These are phyloP conservation scores for Paraescarpia echinospica DNA, from an alignment of 1,140 invertebrate species.

Conservation along the genomic window DNA sequence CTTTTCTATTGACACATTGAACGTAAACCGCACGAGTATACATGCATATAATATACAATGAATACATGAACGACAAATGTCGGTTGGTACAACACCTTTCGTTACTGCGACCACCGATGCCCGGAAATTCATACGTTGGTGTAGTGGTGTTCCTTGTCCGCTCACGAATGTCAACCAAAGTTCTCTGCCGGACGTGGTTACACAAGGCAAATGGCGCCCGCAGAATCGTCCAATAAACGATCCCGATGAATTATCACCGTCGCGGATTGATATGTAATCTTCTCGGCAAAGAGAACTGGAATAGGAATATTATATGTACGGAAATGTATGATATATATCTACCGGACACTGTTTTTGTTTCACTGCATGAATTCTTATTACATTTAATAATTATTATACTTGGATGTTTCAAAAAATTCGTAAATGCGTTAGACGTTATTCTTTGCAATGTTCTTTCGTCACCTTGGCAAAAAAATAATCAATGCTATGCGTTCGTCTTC, in stretches of 20 bases:
- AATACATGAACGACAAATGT: too few species aligned
- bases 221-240: conserved; percentile 16
- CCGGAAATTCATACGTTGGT: neutral
- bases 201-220: conserved; percentile 6
- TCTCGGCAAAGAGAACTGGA: conserved; percentile 12
- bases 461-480: neutral
- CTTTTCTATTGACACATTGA: too few species aligned
- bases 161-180: conserved; percentile 12
- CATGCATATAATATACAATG: too few species aligned
- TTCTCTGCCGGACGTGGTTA: conserved; percentile 18
- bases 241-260: conserved; percentile 13
- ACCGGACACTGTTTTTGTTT: neutral
- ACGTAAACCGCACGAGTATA: too few species aligned
- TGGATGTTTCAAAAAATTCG: too few species aligned
- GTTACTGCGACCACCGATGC: conserved; percentile 8
- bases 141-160: neutral
- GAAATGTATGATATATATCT: neutral
- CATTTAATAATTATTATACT: neutral
- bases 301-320: neutral
- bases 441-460: neutral
- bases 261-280: conserved; percentile 19
- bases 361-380: neutral
- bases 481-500: neutral
- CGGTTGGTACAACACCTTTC: conserved; percentile 17
- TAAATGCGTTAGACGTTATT: too few species aligned